phyloP scores from a whole-genome alignment of 2,113 vertebrate genomes.

The Benthochromis sp. region DNA sequence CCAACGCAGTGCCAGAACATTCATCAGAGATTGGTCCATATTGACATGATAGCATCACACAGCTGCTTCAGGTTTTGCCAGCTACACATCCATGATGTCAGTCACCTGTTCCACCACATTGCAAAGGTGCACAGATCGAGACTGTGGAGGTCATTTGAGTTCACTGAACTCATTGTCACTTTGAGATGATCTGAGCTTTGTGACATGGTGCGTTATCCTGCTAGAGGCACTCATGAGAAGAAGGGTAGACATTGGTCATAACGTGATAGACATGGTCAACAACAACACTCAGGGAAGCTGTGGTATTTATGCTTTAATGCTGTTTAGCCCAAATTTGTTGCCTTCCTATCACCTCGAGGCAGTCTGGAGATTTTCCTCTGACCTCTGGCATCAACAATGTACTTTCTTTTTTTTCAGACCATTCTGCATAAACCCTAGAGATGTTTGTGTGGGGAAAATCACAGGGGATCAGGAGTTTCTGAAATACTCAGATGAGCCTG shows the following conservation, averaged over 20 bases:
- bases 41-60: not conserved
- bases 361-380: not conserved
- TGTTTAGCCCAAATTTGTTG: not conserved
- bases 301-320: not conserved
- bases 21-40: not conserved
- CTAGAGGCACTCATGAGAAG: not conserved
- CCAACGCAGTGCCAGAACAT: not conserved
- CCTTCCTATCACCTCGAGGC: not conserved
- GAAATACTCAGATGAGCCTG: not conserved
- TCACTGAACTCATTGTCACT: not conserved
- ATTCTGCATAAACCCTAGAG: not conserved
- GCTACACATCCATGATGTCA: not conserved
- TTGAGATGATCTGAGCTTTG: not conserved
- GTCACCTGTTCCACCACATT: not conserved
- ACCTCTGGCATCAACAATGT: not conserved
- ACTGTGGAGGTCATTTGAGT: not conserved
- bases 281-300: not conserved
- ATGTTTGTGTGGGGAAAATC: not conserved
- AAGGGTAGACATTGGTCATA: not conserved
- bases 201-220: not conserved
- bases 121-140: not conserved
- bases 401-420: not conserved
- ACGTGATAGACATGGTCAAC: not conserved
- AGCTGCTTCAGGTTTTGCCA: not conserved
- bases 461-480: not conserved